A percentile compares a stretch with the other conserved stretches of the same genome.
Evolutionary conservation across 2,888 invertebrate species (phyloP).

Genomic region (Seira sanloemensis): DNA sequence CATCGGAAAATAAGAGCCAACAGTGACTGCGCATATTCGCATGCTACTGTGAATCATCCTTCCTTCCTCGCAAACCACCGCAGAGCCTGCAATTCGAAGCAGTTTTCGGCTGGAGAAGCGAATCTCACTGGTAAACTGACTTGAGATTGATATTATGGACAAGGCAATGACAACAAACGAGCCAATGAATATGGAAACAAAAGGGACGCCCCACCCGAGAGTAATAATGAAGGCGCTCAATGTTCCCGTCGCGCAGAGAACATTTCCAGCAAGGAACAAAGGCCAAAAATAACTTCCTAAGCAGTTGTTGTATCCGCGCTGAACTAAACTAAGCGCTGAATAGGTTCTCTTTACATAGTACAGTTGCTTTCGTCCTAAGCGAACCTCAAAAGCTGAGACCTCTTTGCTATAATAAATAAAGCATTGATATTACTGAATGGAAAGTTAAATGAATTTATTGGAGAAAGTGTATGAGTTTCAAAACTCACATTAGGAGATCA

Average conservation of each 20-base stretch:
- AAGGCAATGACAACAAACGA: conserved; percentile 18
- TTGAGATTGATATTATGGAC: conserved; percentile 22
- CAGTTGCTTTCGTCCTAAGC: not conserved
- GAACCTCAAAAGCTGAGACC: too few species aligned
- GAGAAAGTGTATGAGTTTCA: not conserved
- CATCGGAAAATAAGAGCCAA: conserved; percentile 5
- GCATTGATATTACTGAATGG: too few species aligned
- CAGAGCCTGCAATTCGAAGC: not conserved
- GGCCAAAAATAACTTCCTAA: conserved; percentile 21
- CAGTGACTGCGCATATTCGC: conserved; percentile 7
- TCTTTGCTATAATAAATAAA: too few species aligned
- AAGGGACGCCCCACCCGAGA: conserved; percentile 24
- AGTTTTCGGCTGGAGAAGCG: conserved; percentile 5
- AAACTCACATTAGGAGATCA: conserved; percentile 14
- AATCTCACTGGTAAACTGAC: conserved; percentile 14
- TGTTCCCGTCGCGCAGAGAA: not conserved
- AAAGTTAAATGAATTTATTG: not conserved
- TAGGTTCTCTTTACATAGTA: not conserved
- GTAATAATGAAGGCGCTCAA: conserved; percentile 26
- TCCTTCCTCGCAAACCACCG: not conserved
- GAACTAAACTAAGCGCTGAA: not conserved
- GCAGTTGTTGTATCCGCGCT: conserved; percentile 1
- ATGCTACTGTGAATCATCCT: conserved; percentile 1
- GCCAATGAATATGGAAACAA: conserved; percentile 29
- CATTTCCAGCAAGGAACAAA: conserved; percentile 15